These are phyloP conservation scores for Coendou prehensilis DNA, from an alignment of 2,797 vertebrate species.

Conservation along the genomic window DNA sequence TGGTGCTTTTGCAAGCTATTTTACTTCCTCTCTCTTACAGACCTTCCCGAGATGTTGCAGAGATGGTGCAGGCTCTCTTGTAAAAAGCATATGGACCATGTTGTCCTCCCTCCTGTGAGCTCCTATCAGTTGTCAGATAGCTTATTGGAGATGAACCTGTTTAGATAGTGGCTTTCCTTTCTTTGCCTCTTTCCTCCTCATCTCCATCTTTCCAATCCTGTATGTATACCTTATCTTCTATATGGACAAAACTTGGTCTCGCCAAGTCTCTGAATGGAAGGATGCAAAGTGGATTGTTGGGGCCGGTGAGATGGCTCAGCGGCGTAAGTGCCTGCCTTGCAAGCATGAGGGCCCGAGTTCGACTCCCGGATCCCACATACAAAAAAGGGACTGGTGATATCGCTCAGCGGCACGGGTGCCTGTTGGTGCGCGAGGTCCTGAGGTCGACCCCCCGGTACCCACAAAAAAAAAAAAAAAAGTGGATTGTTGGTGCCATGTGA, in stretches of 20 bases:
- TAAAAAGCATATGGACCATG: neutral
- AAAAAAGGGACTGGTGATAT: no score
- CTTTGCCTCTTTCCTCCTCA: neutral
- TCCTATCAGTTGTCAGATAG: neutral
- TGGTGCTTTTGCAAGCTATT: neutral
- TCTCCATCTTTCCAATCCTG: neutral
- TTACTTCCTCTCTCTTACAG: neutral
- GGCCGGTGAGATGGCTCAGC: no score
- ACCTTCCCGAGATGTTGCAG: neutral
- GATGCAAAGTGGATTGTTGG: neutral
- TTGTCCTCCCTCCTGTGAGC: neutral
- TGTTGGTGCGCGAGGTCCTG: no score
- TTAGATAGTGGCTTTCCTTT: neutral
- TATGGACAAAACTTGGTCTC: neutral
- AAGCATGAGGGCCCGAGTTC: no score
- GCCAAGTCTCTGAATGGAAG: neutral
- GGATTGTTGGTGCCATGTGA: neutral
- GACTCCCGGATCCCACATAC: no score
- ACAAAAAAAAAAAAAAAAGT: no score
- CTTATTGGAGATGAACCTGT: neutral
- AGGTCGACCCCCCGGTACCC: no score
- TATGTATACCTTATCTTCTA: neutral
- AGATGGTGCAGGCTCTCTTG: neutral
- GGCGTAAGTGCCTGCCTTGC: no score
- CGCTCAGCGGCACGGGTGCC: no score